Evolutionary conservation across 1,140 invertebrate genomes (phyloP).

Genomic region (Copidosoma floridanum): DNA sequence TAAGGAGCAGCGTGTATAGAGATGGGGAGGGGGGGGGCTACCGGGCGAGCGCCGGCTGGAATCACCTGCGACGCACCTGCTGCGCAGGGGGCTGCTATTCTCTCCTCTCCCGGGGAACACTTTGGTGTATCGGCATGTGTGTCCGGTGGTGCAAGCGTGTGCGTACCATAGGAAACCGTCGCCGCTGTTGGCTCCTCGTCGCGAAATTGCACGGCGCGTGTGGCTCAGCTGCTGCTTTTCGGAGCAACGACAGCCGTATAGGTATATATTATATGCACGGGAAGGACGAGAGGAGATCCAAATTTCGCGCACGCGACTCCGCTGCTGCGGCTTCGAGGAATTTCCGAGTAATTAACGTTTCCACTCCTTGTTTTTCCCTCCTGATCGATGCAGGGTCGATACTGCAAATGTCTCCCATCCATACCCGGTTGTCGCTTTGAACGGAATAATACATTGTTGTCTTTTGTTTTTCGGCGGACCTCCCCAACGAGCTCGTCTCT

Average conservation of each 20-base stretch:
- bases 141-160: too few species aligned
- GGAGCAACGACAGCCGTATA: too few species aligned
- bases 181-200: background rate
- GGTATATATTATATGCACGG: too few species aligned
- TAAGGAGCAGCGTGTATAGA: background rate
- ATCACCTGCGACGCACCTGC: slow-evolving; percentile 43
- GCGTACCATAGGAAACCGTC: too few species aligned
- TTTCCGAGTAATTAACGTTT: slow-evolving; percentile 18
- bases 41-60: slow-evolving; percentile 18
- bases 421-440: too few species aligned
- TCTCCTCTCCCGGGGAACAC: too few species aligned
- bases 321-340: slow-evolving; percentile 6
- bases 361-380: background rate
- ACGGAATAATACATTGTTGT: too few species aligned
- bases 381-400: too few species aligned
- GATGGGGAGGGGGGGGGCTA: background rate
- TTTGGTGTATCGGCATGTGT: too few species aligned
- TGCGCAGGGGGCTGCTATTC: slow-evolving; percentile 35
- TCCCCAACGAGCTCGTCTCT: too few species aligned
- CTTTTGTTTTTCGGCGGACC: too few species aligned
- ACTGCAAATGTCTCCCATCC: too few species aligned
- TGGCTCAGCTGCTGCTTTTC: slow-evolving; percentile 14
- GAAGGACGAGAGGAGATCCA: background rate
- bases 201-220: slow-evolving; percentile 18
- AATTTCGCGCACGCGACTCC: slow-evolving; percentile 13